Conservation (phyloP, 2,888 invertebrate species). For the Rhyacophila evoluta region DNA sequence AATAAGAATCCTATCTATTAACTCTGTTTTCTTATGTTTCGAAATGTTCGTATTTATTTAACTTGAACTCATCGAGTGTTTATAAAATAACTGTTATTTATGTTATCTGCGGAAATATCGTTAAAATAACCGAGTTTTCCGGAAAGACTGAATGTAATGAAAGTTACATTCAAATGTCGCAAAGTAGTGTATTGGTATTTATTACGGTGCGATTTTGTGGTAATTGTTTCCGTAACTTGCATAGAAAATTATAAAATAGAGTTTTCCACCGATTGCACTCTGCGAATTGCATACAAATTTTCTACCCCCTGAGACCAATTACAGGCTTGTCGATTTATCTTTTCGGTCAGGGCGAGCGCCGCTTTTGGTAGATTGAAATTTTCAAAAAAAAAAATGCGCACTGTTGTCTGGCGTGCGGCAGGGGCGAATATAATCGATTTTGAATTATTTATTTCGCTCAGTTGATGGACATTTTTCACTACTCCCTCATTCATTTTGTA, state of each 20-base stretch:
- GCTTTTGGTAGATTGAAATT: conserved; percentile 19
- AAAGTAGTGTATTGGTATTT: no score
- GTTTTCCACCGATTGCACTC: background rate
- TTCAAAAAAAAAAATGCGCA: background rate
- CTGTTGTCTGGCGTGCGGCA: background rate
- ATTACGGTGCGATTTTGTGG: no score
- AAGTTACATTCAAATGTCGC: no score
- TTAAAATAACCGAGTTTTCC: no score
- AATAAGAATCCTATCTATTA: no score
- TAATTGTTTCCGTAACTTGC: background rate
- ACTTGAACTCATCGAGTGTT: no score
- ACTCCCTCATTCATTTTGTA: background rate
- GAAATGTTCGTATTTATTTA: no score
- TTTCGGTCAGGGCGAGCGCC: background rate
- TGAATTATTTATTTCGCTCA: conserved; percentile 36
- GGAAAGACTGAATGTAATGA: no score
- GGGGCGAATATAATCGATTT: conserved; percentile 35
- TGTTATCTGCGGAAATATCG: no score
- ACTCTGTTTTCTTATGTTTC: no score
- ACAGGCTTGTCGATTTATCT: background rate
- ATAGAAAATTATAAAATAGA: background rate
- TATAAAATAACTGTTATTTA: no score
- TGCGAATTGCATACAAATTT: background rate
- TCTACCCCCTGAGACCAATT: background rate
- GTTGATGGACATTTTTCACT: conserved; percentile 26